phyloP scores from a whole-genome alignment of 2,797 vertebrate species.

The Melanotaenia pygmaea region DNA sequence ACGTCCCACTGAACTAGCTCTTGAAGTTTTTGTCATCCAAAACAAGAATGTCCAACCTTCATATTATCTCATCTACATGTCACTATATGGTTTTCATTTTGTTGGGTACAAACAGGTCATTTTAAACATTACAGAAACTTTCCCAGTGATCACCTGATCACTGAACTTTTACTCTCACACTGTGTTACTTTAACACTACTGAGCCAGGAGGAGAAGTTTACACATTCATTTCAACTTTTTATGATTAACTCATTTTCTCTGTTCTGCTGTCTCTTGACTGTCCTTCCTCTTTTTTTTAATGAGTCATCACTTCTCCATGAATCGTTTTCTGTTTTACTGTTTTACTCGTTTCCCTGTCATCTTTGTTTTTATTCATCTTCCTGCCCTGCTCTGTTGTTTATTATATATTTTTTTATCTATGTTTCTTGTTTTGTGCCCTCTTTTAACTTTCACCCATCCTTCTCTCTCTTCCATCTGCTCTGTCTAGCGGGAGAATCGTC shows the following conservation, averaged over 20 bases:
- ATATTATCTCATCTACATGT: background rate
- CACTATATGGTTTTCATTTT: background rate
- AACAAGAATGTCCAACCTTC: background rate
- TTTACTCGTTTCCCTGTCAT: background rate
- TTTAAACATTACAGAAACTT: conserved; percentile 59
- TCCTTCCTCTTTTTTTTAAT: conserved; percentile 57
- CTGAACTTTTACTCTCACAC: conserved; percentile 15
- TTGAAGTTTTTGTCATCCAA: background rate
- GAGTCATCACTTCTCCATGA: conserved; percentile 14
- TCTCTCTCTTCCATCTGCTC: conserved; percentile 6
- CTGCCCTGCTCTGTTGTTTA: background rate
- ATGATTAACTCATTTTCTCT: conserved; percentile 36
- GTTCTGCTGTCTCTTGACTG: conserved; percentile 9
- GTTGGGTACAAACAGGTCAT: conserved; percentile 11
- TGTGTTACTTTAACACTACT: background rate
- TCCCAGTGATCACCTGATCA: conserved; percentile 25
- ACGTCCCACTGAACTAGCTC: background rate
- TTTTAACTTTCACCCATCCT: background rate
- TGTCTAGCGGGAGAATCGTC: conserved; percentile 92
- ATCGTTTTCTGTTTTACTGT: conserved; percentile 7
- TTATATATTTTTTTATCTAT: background rate
- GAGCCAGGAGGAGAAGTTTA: conserved; percentile 17
- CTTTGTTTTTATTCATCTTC: background rate
- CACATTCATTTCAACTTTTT: conserved; percentile 29
- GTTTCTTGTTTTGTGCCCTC: background rate